phyloP scores from a whole-genome alignment of 2,888 invertebrate species.

The Aleiodes leptofemur region DNA sequence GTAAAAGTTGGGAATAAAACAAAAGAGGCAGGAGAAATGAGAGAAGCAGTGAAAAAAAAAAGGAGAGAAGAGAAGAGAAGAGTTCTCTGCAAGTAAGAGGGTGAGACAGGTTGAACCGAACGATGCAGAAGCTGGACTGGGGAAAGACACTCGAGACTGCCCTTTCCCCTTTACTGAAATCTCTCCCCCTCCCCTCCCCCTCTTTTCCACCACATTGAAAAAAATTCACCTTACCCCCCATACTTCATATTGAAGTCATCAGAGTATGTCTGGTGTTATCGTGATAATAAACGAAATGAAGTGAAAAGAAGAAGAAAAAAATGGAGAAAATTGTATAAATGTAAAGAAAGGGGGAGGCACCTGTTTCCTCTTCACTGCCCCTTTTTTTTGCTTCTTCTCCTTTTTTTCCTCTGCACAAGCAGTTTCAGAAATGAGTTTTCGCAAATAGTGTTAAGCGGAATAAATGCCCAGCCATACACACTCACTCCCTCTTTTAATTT shows the following conservation, averaged over 20 bases:
- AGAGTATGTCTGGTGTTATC: slow-evolving; percentile 61
- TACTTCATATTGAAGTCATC: slow-evolving; percentile 65
- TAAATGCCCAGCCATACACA: slow-evolving; percentile 57
- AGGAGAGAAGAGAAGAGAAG: slow-evolving; percentile 41
- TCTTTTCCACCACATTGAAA: slow-evolving; percentile 31
- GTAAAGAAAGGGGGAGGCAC: slow-evolving; percentile 23
- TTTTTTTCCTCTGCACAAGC: slow-evolving; percentile 39
- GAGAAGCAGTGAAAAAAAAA: slow-evolving; percentile 47
- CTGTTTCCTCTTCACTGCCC: slow-evolving; percentile 30
- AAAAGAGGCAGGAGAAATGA: slow-evolving; percentile 23
- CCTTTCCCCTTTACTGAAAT: slow-evolving; percentile 58
- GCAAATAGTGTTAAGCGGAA: slow-evolving; percentile 65
- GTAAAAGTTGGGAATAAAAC: slow-evolving; percentile 35
- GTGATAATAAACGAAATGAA: slow-evolving; percentile 56
- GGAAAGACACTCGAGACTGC: slow-evolving; percentile 66
- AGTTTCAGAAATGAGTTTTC: slow-evolving; percentile 66
- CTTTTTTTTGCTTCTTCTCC: slow-evolving; percentile 37
- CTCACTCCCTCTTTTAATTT: slow-evolving; percentile 46
- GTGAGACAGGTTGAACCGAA: slow-evolving; percentile 38
- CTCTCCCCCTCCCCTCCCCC: slow-evolving; percentile 58
- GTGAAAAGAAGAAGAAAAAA: slow-evolving; percentile 13
- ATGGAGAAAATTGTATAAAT: slow-evolving; percentile 24
- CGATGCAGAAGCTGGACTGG: slow-evolving; percentile 56
- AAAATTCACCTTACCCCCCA: slow-evolving; percentile 37
- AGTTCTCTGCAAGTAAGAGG: slow-evolving; percentile 16